Conservation (phyloP, 2,888 invertebrate species). For the Chorisops tibialis region DNA sequence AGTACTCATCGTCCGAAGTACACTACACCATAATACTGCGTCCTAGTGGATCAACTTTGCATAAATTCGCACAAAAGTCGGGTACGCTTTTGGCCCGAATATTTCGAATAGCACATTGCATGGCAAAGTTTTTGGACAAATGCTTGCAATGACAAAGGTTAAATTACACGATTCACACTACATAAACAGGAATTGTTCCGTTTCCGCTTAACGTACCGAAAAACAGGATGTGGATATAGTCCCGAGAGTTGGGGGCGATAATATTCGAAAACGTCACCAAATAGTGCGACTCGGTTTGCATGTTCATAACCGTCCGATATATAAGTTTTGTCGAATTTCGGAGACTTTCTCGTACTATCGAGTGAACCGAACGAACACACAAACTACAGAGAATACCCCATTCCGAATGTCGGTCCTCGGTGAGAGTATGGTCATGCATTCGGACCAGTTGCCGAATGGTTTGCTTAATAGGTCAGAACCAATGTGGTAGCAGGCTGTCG, state of each 20-base stretch:
- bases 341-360: not conserved
- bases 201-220: slow-evolving; percentile 24
- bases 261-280: not conserved
- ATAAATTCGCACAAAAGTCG: too few species aligned
- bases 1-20: too few species aligned
- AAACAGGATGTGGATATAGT: slow-evolving; percentile 21
- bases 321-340: slow-evolving; percentile 13
- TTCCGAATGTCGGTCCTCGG: not conserved
- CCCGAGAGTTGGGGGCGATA: not conserved
- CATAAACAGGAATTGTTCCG: slow-evolving; percentile 31
- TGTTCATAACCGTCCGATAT: slow-evolving; percentile 1
- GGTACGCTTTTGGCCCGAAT: too few species aligned
- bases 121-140: slow-evolving; percentile 17
- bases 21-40: too few species aligned
- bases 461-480: slow-evolving; percentile 22
- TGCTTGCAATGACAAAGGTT: slow-evolving; percentile 20
- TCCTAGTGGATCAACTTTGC: too few species aligned
- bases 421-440: not conserved
- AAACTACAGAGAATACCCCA: not conserved
- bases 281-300: not conserved
- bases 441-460: slow-evolving; percentile 10
- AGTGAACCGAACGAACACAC: not conserved
- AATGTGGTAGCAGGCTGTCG: slow-evolving; percentile 18
- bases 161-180: slow-evolving; percentile 31
- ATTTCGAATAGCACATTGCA: slow-evolving; percentile 2